A percentile compares a stretch with the other conserved stretches of the same genome.
These are phyloP conservation scores for Helicolenus hilgendorfi DNA, from an alignment of 2,797 vertebrate species.

Conservation along the genomic window DNA sequence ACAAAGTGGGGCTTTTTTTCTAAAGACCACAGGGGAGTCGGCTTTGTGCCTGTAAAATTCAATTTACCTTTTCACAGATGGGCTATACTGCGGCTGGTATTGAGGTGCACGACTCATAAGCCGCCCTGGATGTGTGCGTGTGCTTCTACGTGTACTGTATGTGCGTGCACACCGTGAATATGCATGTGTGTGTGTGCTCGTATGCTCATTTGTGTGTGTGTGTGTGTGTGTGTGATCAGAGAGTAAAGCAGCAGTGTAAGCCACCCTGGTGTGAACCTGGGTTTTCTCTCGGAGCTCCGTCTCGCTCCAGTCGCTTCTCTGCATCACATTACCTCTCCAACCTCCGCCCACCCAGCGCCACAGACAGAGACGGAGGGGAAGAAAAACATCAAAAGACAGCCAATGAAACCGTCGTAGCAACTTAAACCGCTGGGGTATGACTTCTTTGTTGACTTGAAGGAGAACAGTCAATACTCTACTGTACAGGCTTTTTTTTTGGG, in stretches of 20 bases:
- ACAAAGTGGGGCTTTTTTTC: constrained; percentile 79
- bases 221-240: constrained; percentile 36
- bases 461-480: constrained; percentile 21
- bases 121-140: constrained; percentile 42
- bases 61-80: constrained; percentile 87
- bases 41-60: constrained; percentile 88
- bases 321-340: constrained; percentile 83
- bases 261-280: constrained; percentile 74
- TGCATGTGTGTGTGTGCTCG: background rate
- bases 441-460: constrained; percentile 54
- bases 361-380: constrained; percentile 31
- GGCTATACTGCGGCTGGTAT: constrained; percentile 67
- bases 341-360: constrained; percentile 65
- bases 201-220: background rate
- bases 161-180: constrained; percentile 10
- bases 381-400: constrained; percentile 61
- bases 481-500: background rate
- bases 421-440: constrained; percentile 41
- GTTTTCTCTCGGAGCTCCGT: constrained; percentile 68
- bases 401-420: constrained; percentile 31
- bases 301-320: constrained; percentile 82
- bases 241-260: constrained; percentile 55
- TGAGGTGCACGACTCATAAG: constrained; percentile 69
- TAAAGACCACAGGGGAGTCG: constrained; percentile 80
- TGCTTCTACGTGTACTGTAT: constrained; percentile 3